Percentiles rank a stretch among this genome's conserved stretches.
Evolutionary conservation across 1,140 invertebrate genomes (phyloP).

Genomic region (Aphelenchoides avenae): DNA sequence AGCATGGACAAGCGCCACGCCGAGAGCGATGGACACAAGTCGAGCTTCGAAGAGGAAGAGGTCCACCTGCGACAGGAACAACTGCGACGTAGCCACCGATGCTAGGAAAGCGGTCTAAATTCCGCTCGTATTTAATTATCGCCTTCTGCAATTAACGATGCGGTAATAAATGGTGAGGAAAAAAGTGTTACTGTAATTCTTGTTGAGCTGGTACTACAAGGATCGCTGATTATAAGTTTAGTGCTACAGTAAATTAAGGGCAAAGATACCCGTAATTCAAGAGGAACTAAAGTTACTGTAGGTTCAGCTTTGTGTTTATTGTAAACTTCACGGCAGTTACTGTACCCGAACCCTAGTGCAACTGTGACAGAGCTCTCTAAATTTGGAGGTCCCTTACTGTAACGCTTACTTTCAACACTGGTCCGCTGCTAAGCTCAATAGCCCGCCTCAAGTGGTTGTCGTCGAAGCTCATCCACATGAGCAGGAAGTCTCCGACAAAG

Average conservation of each 20-base stretch:
- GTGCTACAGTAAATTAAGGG: no score
- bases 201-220: slow-evolving; percentile 10
- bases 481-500: slow-evolving; percentile 24
- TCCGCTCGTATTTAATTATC: no score
- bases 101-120: slow-evolving; percentile 20
- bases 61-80: slow-evolving; percentile 8
- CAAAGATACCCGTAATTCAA: no score
- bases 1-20: slow-evolving; percentile 12
- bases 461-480: slow-evolving; percentile 26
- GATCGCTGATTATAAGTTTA: slow-evolving; percentile 2
- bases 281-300: no score
- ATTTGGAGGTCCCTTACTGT: background rate
- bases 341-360: no score
- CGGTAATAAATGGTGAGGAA: no score
- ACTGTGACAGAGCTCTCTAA: slow-evolving; percentile 5
- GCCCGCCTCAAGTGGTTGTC: slow-evolving; percentile 14
- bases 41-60: slow-evolving; percentile 28
- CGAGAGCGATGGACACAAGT: slow-evolving; percentile 9
- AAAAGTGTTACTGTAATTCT: background rate
- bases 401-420: slow-evolving; percentile 17
- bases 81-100: slow-evolving; percentile 7
- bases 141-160: no score
- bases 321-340: no score
- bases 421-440: slow-evolving; percentile 15
- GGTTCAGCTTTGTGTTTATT: no score